A percentile compares a stretch with the other conserved stretches of the same genome.
These are phyloP conservation scores for Rhamphomyia laevipes DNA, from an alignment of 2,888 invertebrate genomes.

Conservation along the genomic window DNA sequence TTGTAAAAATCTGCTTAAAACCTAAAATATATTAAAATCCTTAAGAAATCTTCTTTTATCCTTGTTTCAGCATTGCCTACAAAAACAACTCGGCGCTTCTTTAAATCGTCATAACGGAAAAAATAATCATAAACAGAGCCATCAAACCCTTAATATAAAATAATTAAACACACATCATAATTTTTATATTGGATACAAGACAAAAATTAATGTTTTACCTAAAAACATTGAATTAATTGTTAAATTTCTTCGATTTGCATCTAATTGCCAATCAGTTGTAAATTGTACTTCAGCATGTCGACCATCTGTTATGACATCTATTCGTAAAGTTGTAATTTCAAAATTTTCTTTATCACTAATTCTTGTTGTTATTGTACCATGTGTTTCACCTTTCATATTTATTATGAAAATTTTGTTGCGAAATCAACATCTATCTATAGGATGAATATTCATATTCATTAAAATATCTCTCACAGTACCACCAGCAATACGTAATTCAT, in stretches of 20 bases:
- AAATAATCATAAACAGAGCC: conserved; percentile 94
- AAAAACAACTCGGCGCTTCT: conserved; percentile 68
- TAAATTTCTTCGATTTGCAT: conserved; percentile 89
- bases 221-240: conserved; percentile 98
- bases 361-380: conserved; percentile 91
- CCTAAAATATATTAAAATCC: conserved; percentile 80
- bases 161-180: neutral
- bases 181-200: too few species aligned
- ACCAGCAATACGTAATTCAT: conserved; percentile 88
- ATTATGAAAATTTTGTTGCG: conserved; percentile 89
- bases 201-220: conserved; percentile 46
- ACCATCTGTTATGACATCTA: conserved; percentile 87
- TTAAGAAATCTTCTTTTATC: conserved; percentile 89
- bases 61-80: conserved; percentile 79
- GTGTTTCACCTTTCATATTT: conserved; percentile 82
- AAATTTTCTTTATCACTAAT: conserved; percentile 91
- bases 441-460: conserved; percentile 59
- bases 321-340: conserved; percentile 86
- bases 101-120: conserved; percentile 82
- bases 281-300: conserved; percentile 91
- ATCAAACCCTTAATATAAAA: conserved; percentile 55
- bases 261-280: conserved; percentile 84
- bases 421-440: conserved; percentile 95
- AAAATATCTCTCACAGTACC: conserved; percentile 89
- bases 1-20: conserved; percentile 17